phyloP scores from a whole-genome alignment of 1,140 invertebrate species.

The Babylonia areolata region DNA sequence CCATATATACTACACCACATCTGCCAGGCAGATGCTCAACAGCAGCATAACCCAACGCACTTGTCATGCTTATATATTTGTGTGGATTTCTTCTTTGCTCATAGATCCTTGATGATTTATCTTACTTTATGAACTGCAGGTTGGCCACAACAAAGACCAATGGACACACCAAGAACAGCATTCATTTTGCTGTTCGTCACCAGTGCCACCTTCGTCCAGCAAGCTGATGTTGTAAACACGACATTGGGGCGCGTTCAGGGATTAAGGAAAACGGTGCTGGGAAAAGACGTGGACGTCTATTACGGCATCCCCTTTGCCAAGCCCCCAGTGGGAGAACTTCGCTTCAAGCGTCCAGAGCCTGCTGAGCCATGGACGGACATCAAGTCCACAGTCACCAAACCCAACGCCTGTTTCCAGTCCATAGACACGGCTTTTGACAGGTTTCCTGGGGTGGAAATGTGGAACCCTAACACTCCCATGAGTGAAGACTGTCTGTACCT shows the following conservation, averaged over 20 bases:
- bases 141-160: neutral
- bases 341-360: slow-evolving; percentile 92
- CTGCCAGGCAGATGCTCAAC: too few species aligned
- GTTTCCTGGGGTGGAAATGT: slow-evolving; percentile 59
- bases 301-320: slow-evolving; percentile 94
- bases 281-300: slow-evolving; percentile 91
- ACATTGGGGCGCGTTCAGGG: slow-evolving; percentile 56
- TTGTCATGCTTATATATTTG: too few species aligned
- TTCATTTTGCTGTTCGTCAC: neutral
- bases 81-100: too few species aligned
- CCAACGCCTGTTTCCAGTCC: slow-evolving; percentile 95
- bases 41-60: too few species aligned
- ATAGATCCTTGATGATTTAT: too few species aligned
- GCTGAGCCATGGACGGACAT: slow-evolving; percentile 86
- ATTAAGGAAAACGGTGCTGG: slow-evolving; percentile 67
- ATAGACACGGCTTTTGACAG: slow-evolving; percentile 91
- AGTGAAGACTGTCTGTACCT: slow-evolving; percentile 97
- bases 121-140: neutral
- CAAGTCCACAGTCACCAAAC: slow-evolving; percentile 82
- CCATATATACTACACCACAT: neutral
- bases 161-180: neutral
- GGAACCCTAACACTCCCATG: slow-evolving; percentile 77
- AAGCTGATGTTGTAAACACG: slow-evolving; percentile 17
- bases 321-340: slow-evolving; percentile 90
- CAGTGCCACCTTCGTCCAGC: neutral